Conservation (phyloP, 2,888 invertebrate species). For the Drosophila pseudotakahashii region DNA sequence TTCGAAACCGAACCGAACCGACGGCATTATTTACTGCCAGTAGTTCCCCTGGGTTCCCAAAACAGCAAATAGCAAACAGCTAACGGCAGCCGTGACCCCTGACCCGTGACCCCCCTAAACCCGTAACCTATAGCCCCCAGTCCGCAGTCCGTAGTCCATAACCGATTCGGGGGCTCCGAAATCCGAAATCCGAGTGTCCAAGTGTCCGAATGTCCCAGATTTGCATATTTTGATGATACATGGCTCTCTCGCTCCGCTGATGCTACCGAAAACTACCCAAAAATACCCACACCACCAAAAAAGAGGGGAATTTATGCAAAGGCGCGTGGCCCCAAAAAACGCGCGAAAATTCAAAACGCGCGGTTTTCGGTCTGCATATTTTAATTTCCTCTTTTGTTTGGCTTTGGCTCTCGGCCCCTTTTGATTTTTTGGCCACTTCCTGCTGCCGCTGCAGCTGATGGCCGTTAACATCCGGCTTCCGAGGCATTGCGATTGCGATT, state of each 20-base stretch:
- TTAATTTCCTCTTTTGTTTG: slow-evolving; percentile 80
- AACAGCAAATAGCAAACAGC: slow-evolving; percentile 37
- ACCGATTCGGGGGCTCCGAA: slow-evolving; percentile 9
- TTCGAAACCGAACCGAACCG: slow-evolving; percentile 17
- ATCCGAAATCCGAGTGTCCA: slow-evolving; percentile 5
- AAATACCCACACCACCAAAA: too few species aligned
- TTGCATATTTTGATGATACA: slow-evolving; percentile 79
- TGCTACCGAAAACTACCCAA: background rate
- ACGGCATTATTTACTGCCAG: slow-evolving; percentile 65
- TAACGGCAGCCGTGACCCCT: slow-evolving; percentile 1
- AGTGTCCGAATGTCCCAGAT: slow-evolving; percentile 48
- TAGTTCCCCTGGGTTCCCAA: slow-evolving; percentile 5
- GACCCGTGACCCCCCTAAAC: background rate
- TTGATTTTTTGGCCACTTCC: slow-evolving; percentile 23
- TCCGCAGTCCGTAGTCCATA: slow-evolving; percentile 5
- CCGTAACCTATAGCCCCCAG: slow-evolving; percentile 25
- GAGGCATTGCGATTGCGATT: slow-evolving; percentile 22
- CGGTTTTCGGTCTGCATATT: slow-evolving; percentile 78
- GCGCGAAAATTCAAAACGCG: slow-evolving; percentile 78
- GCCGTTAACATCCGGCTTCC: slow-evolving; percentile 74
- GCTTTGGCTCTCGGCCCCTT: background rate
- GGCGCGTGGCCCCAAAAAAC: slow-evolving; percentile 68
- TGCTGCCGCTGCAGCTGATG: slow-evolving; percentile 41
- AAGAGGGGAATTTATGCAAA: slow-evolving; percentile 64
- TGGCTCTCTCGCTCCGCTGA: slow-evolving; percentile 44